These are phyloP conservation scores for Connochaetes taurinus DNA, from an alignment of 2,113 vertebrate genomes.

Conservation along the genomic window DNA sequence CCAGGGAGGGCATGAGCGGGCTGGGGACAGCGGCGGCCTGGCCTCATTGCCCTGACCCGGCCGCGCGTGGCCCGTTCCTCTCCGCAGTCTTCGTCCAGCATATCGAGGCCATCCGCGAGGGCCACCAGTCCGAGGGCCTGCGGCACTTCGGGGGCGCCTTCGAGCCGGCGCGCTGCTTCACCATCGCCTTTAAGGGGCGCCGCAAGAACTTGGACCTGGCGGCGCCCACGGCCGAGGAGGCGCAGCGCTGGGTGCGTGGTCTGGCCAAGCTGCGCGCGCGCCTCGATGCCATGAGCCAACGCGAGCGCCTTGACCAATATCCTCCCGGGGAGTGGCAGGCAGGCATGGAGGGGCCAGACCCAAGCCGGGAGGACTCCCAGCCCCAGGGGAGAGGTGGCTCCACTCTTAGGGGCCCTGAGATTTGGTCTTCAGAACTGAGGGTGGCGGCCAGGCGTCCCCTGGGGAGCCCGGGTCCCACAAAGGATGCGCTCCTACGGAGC, in stretches of 20 bases:
- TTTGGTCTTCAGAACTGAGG: background rate
- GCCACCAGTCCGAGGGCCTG: slow-evolving; percentile 91
- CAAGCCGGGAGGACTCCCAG: background rate
- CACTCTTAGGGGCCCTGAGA: background rate
- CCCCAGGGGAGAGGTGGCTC: background rate
- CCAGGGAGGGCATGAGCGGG: background rate
- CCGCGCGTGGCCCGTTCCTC: background rate
- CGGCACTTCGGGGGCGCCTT: slow-evolving; percentile 80
- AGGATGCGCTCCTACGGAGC: background rate
- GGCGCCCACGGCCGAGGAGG: slow-evolving; percentile 84
- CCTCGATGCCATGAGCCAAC: slow-evolving; percentile 90
- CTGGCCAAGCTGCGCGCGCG: slow-evolving; percentile 86
- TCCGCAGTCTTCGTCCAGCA: slow-evolving; percentile 88
- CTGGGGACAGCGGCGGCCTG: background rate
- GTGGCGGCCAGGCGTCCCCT: background rate
- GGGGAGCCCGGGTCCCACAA: background rate
- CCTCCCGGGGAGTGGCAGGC: slow-evolving; percentile 69
- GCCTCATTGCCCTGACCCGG: background rate
- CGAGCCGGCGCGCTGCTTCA: slow-evolving; percentile 87
- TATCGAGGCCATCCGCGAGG: slow-evolving; percentile 89
- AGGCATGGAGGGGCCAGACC: background rate
- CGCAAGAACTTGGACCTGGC: slow-evolving; percentile 92
- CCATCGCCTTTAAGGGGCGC: slow-evolving; percentile 87
- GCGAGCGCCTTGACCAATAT: slow-evolving; percentile 97
- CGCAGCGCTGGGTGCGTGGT: slow-evolving; percentile 89